Percentiles rank a stretch among this genome's conserved stretches.
Evolutionary conservation across 2,888 invertebrate genomes (phyloP).

Genomic region (Sminthurides aquaticus): DNA sequence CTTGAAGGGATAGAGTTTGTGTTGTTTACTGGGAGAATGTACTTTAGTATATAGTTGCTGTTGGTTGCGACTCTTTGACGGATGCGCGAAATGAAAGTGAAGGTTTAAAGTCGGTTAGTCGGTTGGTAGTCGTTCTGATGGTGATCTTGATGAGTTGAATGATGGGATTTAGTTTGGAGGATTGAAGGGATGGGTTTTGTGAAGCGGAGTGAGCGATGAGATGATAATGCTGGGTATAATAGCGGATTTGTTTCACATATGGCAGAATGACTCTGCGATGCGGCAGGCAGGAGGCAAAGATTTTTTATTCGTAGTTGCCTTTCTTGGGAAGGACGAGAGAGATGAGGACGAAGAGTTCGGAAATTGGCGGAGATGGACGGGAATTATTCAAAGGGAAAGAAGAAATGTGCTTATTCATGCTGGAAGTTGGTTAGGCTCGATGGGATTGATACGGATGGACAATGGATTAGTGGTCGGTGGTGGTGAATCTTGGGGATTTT

Average conservation of each 20-base stretch:
- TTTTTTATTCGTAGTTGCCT: not conserved
- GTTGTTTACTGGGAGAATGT: too few species aligned
- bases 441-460: too few species aligned
- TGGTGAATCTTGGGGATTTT: too few species aligned
- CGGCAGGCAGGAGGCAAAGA: not conserved
- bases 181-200: not conserved
- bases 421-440: not conserved
- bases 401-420: not conserved
- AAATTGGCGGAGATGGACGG: constrained; percentile 2
- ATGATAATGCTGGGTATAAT: not conserved
- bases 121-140: not conserved
- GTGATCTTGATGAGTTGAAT: not conserved
- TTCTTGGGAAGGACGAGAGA: not conserved
- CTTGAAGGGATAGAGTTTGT: too few species aligned
- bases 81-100: not conserved
- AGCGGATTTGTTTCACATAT: not conserved
- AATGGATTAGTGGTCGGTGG: too few species aligned
- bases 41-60: too few species aligned
- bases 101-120: not conserved
- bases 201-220: not conserved
- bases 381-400: not conserved
- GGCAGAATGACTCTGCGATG: not conserved
- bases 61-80: too few species aligned
- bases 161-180: not conserved
- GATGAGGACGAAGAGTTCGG: not conserved